phyloP scores from a whole-genome alignment of 2,888 invertebrate genomes.

The Selenia dentaria region DNA sequence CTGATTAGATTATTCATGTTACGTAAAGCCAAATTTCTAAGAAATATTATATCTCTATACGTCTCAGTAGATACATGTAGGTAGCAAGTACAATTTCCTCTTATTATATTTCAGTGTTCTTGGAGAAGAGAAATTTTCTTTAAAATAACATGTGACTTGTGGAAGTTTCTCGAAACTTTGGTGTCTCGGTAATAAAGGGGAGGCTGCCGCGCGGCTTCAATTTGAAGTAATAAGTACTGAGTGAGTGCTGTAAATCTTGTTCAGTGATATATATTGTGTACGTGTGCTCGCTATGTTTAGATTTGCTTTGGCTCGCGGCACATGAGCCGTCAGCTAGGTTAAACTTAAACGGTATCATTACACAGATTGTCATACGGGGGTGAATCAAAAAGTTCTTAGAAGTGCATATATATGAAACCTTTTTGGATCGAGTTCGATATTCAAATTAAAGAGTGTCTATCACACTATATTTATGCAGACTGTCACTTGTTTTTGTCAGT shows the following conservation, averaged over 20 bases:
- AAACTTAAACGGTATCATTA: background rate
- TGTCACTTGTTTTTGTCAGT: too few species aligned
- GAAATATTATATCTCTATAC: constrained; percentile 4
- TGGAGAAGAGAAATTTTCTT: background rate
- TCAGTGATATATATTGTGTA: constrained; percentile 2
- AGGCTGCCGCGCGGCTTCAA: background rate
- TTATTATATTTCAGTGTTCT: background rate
- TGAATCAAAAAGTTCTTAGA: too few species aligned
- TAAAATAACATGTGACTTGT: background rate
- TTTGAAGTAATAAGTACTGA: constrained; percentile 9
- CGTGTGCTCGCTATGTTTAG: background rate
- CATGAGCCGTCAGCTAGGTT: background rate
- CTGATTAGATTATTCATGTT: constrained; percentile 11
- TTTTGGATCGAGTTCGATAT: too few species aligned
- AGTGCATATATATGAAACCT: too few species aligned
- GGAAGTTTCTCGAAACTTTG: constrained; percentile 5
- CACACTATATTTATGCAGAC: too few species aligned
- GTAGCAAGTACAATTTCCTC: background rate
- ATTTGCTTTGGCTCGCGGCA: background rate
- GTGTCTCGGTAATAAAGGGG: background rate
- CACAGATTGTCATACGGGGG: too few species aligned
- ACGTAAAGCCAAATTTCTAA: constrained; percentile 8
- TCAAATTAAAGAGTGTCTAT: too few species aligned
- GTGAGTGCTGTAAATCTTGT: constrained; percentile 3
- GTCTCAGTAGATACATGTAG: background rate